Base-by-base conservation (phyloP, 1,140 invertebrate genomes). In the Drosophila lowei region DNA sequence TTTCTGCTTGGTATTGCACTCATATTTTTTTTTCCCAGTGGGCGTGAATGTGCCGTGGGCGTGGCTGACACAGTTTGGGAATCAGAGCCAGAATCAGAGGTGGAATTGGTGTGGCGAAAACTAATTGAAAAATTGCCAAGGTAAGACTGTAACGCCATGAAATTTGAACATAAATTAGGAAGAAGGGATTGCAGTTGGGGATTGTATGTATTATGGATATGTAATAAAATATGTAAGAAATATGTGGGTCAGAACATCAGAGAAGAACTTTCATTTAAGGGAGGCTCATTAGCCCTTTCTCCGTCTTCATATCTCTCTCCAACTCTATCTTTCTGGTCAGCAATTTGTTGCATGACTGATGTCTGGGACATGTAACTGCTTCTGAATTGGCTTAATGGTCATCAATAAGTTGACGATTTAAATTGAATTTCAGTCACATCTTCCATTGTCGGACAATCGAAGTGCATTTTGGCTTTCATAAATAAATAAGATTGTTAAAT, bases 401-500 rank as follows among this genome's bases (percentile, higher is more conserved):
- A 47, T 58, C 23, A 46, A 59, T 59, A 48, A 61, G 46, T 52
- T 47, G 57, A 49, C 54, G 48, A 70, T 58, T 76, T 86, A 64
- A 80, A 86, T 86, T 85, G 79, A 70, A 84, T 77, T 66, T 77
- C 48, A 55, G 77, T 57, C 77, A 77, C 67, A 86, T 60, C 53
- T 46, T 77, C 25, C 42, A 68, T 72, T 75, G 79, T 79, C 53
- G 25, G 48, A 49, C 47, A 49, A 62, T 60, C 58, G 57, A 84
- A 85, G 63, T 85, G 80, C 77, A 80, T 77, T 84, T 85, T 52
- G 68, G 44, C 55, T 61, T 85, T 85, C 73, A 85, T 85, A 85
- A 85, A 85, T 85, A 85, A 86, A 86, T 74, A 86, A 68, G 67
- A 74, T 65, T 81, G 72, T 77, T 86, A 86, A 85, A 85, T 77